Evolutionary conservation across 2,113 vertebrate species (phyloP).

Genomic region (Falcunculus frontatus): DNA sequence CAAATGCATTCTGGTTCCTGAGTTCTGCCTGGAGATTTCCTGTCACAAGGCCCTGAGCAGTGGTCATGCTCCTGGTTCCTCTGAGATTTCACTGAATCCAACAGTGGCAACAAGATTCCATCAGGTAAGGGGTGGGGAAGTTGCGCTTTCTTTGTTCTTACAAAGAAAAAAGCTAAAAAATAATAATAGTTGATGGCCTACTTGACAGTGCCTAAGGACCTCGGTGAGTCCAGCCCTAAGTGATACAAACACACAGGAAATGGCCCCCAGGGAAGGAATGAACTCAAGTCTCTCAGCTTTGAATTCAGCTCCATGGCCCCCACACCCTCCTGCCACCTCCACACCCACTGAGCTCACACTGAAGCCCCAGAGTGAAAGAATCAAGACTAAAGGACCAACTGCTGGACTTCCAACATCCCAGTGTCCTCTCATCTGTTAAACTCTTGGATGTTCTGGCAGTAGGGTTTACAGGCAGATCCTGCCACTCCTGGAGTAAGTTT

Average conservation of each 20-base stretch:
- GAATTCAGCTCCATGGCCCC: not conserved
- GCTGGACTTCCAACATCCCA: not conserved
- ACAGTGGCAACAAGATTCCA: not conserved
- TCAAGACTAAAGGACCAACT: not conserved
- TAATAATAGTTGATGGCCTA: not conserved
- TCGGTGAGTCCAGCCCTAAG: not conserved
- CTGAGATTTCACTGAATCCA: not conserved
- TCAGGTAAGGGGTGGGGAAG: not conserved
- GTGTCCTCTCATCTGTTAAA: not conserved
- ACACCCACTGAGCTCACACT: not conserved
- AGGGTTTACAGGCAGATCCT: not conserved
- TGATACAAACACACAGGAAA: not conserved
- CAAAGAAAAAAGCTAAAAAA: not conserved
- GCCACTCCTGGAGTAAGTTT: not conserved
- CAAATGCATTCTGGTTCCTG: not conserved
- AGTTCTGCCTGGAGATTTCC: not conserved
- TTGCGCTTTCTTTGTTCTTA: not conserved
- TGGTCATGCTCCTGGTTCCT: not conserved
- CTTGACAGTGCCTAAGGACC: not conserved
- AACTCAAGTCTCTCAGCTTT: not conserved
- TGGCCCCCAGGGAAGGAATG: rapidly evolving
- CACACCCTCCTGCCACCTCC: not conserved
- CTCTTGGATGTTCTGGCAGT: not conserved
- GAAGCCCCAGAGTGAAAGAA: not conserved
- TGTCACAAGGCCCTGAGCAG: rapidly evolving